These are phyloP conservation scores for Dicranocentrus wangi DNA, from an alignment of 2,888 invertebrate genomes.

Conservation along the genomic window DNA sequence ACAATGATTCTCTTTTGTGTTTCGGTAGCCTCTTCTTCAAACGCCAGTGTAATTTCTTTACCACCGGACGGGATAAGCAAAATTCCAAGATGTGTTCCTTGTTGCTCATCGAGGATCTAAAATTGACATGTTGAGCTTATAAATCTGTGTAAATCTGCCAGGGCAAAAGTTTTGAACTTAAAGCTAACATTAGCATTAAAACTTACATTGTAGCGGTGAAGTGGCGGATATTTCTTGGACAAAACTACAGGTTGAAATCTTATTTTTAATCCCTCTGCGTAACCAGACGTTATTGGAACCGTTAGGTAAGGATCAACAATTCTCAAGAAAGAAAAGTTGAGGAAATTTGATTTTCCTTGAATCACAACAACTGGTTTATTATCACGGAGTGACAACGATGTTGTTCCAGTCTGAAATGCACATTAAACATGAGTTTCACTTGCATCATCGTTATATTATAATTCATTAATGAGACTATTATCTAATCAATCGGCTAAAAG, in stretches of 20 bases:
- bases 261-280: conserved; percentile 44
- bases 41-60: conserved; percentile 41
- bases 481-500: too few relatives aligned
- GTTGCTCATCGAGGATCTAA: conserved; percentile 48
- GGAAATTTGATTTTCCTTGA: conserved; percentile 20
- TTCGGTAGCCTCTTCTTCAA: conserved; percentile 30
- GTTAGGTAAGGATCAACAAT: conserved; percentile 27
- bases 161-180: too few relatives aligned
- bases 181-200: too few relatives aligned
- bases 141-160: not conserved
- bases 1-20: conserved; percentile 34
- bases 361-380: conserved; percentile 48
- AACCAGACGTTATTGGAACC: conserved; percentile 41
- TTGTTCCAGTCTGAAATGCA: conserved; percentile 38
- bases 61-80: conserved; percentile 29
- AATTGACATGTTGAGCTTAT: not conserved
- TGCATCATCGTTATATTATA: too few relatives aligned
- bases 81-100: conserved; percentile 26
- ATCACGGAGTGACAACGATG: conserved; percentile 40
- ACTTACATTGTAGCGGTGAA: conserved; percentile 44
- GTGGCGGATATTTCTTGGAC: not conserved
- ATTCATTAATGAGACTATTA: too few relatives aligned
- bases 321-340: conserved; percentile 10
- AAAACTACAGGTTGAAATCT: conserved; percentile 28
- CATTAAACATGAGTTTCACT: too few relatives aligned